Percentiles rank a stretch among this genome's conserved stretches.
Conservation (phyloP, 2,888 invertebrate genomes). For the Calephelis perditalis region DNA sequence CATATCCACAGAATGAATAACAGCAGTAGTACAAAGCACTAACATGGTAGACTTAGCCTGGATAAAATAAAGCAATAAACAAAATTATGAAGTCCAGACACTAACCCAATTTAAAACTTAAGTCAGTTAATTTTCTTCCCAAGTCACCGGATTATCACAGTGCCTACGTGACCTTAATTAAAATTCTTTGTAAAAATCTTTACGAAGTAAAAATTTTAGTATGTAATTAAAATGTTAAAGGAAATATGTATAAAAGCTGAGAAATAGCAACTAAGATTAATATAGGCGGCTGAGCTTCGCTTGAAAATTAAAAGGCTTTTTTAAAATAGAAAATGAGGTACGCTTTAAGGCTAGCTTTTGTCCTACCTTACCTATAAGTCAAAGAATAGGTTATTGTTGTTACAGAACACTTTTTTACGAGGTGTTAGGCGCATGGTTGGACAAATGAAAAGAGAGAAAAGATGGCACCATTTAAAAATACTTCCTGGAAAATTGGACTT, state of each 20-base stretch:
- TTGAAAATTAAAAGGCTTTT: neutral
- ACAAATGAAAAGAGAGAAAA: no score
- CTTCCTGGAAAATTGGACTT: no score
- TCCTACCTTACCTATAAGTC: neutral
- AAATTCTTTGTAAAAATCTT: slow-evolving; percentile 9
- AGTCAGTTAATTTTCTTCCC: neutral
- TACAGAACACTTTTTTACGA: no score
- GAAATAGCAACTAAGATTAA: neutral
- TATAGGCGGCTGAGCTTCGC: neutral
- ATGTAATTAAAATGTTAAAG: slow-evolving; percentile 2
- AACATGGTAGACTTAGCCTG: no score
- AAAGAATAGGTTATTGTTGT: neutral
- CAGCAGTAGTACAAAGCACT: no score
- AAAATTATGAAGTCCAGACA: slow-evolving; percentile 1
- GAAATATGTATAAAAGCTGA: neutral
- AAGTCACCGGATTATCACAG: neutral
- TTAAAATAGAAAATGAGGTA: slow-evolving; percentile 2
- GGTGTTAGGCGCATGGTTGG: no score
- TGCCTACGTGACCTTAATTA: slow-evolving; percentile 8
- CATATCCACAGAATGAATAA: no score
- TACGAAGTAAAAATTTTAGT: neutral
- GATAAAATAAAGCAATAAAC: no score
- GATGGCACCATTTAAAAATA: no score
- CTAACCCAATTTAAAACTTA: neutral
- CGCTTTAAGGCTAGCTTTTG: neutral